Evolutionary conservation across 2,113 vertebrate genomes (phyloP).

Genomic region (Aegotheles bennettii): DNA sequence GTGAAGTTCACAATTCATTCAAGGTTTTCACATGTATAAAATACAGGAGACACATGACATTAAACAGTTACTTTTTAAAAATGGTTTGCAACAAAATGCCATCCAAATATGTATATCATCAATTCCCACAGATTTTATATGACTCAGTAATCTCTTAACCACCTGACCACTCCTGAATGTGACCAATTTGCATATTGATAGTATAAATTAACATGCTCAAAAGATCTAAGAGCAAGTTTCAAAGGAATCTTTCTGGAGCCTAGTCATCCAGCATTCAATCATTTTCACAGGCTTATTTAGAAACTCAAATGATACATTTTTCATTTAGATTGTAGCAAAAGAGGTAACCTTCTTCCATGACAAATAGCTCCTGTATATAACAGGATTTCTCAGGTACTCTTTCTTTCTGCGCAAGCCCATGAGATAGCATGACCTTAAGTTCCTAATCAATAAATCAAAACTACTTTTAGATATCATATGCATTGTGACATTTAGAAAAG

Average conservation of each 20-base stretch:
- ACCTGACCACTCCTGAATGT: not conserved
- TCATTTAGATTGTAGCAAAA: not conserved
- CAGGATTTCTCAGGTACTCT: not conserved
- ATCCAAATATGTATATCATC: not conserved
- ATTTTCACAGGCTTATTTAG: not conserved
- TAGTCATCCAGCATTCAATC: not conserved
- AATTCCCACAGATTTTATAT: not conserved
- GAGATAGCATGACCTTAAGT: not conserved
- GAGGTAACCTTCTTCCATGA: not conserved
- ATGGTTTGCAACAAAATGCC: not conserved
- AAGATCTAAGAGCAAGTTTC: not conserved
- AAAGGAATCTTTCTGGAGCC: not conserved
- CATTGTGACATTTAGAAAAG: not conserved
- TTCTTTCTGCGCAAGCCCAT: not conserved
- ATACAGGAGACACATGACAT: not conserved
- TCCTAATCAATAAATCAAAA: conserved; percentile 45
- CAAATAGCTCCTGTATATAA: not conserved
- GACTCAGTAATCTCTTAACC: not conserved
- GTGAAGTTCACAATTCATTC: not conserved
- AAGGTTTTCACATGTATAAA: not conserved
- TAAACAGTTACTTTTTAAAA: not conserved
- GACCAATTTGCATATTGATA: not conserved
- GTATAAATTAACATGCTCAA: not conserved
- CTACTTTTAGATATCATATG: not conserved
- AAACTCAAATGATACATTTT: not conserved